Conservation (phyloP, 1,140 invertebrate genomes). For the Chironomus tepperi region DNA sequence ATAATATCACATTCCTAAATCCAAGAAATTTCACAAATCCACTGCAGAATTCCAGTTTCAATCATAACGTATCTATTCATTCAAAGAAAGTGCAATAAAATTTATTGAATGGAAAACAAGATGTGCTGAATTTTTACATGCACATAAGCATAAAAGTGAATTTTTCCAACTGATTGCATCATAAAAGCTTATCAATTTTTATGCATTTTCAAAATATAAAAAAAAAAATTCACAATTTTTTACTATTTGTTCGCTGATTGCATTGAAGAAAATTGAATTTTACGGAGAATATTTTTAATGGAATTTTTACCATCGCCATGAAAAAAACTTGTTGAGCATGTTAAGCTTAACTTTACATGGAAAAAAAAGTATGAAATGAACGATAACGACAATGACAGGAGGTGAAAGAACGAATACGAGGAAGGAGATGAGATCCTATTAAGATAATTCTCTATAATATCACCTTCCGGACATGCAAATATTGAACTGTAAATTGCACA, state of each 20-base stretch:
- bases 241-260: not conserved
- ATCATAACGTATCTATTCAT: no score
- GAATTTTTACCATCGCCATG: no score
- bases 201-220: not conserved
- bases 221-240: no score
- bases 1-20: no score
- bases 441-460: not conserved
- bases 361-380: no score
- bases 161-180: not conserved
- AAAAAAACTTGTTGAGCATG: no score
- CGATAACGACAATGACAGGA: not conserved
- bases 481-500: not conserved
- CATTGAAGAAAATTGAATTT: not conserved
- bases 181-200: not conserved
- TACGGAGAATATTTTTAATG: no score
- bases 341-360: no score
- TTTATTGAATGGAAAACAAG: not conserved
- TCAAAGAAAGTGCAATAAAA: no score
- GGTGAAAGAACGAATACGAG: not conserved
- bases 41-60: no score
- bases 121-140: not conserved
- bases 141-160: not conserved
- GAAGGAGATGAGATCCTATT: not conserved
- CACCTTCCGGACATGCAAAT: slow-evolving; percentile 1
- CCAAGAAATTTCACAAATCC: no score